Conservation (phyloP, 2,888 invertebrate genomes). For the Chloroclysta siterata region DNA sequence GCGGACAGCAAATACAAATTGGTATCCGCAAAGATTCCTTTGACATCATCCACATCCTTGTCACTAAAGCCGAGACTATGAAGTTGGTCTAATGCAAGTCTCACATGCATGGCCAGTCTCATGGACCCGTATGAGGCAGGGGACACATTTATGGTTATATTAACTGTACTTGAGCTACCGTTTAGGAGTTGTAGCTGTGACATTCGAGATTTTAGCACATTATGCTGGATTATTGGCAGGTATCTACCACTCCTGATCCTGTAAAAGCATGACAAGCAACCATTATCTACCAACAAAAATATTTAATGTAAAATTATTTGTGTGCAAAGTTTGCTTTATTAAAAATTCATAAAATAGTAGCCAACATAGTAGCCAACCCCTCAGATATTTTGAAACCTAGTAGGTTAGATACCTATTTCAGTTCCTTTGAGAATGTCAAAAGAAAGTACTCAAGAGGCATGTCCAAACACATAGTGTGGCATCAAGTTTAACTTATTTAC, state of each 20-base stretch:
- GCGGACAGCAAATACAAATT: slow-evolving; percentile 95
- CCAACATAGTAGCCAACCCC: no score
- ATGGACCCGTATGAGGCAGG: slow-evolving; percentile 93
- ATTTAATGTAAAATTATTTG: no score
- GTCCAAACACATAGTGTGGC: no score
- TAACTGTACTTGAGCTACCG: slow-evolving; percentile 84
- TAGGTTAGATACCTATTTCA: no score
- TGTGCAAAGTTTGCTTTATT: no score
- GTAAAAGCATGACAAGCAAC: slow-evolving; percentile 2
- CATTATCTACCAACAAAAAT: background rate
- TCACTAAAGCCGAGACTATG: slow-evolving; percentile 93
- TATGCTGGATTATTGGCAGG: slow-evolving; percentile 93
- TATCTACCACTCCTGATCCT: slow-evolving; percentile 87
- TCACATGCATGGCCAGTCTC: slow-evolving; percentile 90
- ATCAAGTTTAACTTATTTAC: slow-evolving; percentile 10
- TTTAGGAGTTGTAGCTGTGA: slow-evolving; percentile 89
- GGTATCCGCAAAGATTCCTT: slow-evolving; percentile 97
- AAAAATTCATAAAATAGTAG: no score
- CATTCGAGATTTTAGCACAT: slow-evolving; percentile 92
- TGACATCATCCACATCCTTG: slow-evolving; percentile 98
- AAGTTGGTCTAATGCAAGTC: slow-evolving; percentile 89
- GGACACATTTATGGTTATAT: slow-evolving; percentile 88
- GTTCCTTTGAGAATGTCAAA: no score
- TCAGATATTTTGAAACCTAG: no score
- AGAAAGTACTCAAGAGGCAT: no score